Conservation (phyloP, 64 coral and sea anemone genomes). For the Stichodactyla mertensii region DNA sequence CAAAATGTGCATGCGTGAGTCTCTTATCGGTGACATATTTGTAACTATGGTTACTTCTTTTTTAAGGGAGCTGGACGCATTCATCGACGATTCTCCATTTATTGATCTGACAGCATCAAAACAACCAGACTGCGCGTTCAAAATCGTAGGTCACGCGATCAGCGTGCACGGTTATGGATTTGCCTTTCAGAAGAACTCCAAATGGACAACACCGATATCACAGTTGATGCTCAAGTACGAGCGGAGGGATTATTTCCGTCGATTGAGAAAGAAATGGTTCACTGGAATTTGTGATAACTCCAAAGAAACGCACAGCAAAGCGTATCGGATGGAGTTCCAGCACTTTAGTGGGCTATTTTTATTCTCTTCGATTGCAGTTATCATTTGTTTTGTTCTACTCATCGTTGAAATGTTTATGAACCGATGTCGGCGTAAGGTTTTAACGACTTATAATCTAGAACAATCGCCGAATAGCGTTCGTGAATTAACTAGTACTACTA, state of each 20-base stretch:
- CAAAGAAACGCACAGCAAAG: not conserved
- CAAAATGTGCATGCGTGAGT: no score
- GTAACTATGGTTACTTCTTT: not conserved
- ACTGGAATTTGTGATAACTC: slow-evolving; percentile 38
- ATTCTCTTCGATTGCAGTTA: slow-evolving; percentile 25
- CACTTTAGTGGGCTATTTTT: slow-evolving; percentile 69
- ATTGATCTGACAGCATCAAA: slow-evolving; percentile 64
- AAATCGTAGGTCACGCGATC: slow-evolving; percentile 60
- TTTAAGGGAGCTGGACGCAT: slow-evolving; percentile 61
- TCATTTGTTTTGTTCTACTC: slow-evolving; percentile 38
- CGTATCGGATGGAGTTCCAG: slow-evolving; percentile 32
- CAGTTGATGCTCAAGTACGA: slow-evolving; percentile 67
- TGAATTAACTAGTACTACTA: not conserved
- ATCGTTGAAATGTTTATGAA: slow-evolving; percentile 50
- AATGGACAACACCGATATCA: slow-evolving; percentile 54
- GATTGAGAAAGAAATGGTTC: slow-evolving; percentile 65
- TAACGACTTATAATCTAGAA: slow-evolving; percentile 1
- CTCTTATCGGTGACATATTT: no score
- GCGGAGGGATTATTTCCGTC: slow-evolving; percentile 57
- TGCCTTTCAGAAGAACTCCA: slow-evolving; percentile 48
- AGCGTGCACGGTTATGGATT: slow-evolving; percentile 38
- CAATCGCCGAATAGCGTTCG: not conserved
- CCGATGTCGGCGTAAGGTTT: slow-evolving; percentile 6
- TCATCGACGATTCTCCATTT: slow-evolving; percentile 76
- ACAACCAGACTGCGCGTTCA: slow-evolving; percentile 59